Evolutionary conservation across 2,797 vertebrate genomes (phyloP), one percentile per base, ranked within the genome.

Genomic region (Sebastes matsubarae): DNA sequence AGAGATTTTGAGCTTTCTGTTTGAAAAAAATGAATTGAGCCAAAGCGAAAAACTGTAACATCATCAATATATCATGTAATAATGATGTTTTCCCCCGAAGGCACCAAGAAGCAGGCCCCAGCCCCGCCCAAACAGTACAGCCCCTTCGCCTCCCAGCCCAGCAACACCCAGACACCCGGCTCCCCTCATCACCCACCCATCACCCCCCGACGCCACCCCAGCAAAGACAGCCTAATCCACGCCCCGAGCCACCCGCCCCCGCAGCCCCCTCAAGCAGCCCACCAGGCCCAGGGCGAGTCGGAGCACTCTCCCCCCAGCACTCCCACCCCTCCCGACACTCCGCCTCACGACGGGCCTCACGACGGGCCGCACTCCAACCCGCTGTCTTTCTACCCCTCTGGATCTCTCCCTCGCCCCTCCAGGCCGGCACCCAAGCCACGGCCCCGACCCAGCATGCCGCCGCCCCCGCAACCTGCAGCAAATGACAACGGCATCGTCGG

Each of bases 211-310:
- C 96, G 98, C 66, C 92, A 94, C 14, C 92, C 96, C 36, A 93
- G 94, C 91, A 97, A 94, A 93, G 95, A 97, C 1, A 81, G 93
- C 80, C 93, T 93, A 0, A 95, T 98, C 68, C 97, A 98, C 1
- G 97, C 97, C 0, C 98, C 98, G n/a, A 97, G 18, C 89, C 98
- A 98, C 83, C 98, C 98, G 0, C 98, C 98, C 1, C 98, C 98
- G 0, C 98, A 99, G 83, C 98, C 92, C 25, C 85, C 98, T 94
- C 1, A 95, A 95, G 77, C 97, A 95, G 76, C 97, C 78, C 84
- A 92, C 0, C 82, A 65, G 46, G 50, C 59, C n/a, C 87, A 75
- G 6, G 88, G 79, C 20, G 84, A 95, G 0, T 85, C 96, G 0
- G 97, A 98, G 78, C 93, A 93, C 32, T 96, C 96, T 7, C 97